Evolutionary conservation across 2,797 vertebrate genomes (phyloP).

Genomic region (Malacoctenus gilli): DNA sequence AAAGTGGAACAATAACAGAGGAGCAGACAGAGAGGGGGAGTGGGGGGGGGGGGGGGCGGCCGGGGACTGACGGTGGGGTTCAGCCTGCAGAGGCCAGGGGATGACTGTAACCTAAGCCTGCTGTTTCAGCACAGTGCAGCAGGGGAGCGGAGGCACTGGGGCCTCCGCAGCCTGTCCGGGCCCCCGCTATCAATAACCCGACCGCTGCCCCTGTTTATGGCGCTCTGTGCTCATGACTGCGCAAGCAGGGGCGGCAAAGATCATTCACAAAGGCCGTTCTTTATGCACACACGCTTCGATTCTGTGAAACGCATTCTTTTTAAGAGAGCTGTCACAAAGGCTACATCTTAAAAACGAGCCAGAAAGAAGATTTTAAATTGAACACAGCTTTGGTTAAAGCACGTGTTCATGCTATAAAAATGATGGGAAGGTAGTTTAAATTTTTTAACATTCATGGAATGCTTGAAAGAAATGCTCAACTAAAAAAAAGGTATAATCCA

Average conservation of each 20-base stretch:
- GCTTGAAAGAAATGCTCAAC: too few species aligned
- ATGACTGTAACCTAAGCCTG: constrained; percentile 87
- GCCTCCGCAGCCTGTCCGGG: constrained; percentile 71
- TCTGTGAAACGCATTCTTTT: too few species aligned
- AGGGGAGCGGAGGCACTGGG: constrained; percentile 82
- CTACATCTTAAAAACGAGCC: too few species aligned
- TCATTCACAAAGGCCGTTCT: too few species aligned
- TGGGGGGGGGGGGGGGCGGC: constrained; percentile 18
- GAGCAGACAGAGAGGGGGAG: constrained; percentile 73
- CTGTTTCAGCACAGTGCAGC: constrained; percentile 87
- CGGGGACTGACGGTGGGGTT: constrained; percentile 33
- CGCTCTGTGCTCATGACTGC: constrained; percentile 31
- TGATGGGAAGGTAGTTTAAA: too few species aligned
- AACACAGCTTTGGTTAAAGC: too few species aligned
- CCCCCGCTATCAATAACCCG: constrained; percentile 77
- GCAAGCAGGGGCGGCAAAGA: constrained; percentile 38
- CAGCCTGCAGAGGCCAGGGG: constrained; percentile 47
- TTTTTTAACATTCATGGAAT: too few species aligned
- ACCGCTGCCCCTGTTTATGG: constrained; percentile 62
- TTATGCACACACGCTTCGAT: too few species aligned
- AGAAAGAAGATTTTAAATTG: too few species aligned
- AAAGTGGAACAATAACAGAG: constrained; percentile 92
- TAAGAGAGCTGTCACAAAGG: too few species aligned
- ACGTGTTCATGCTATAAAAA: too few species aligned
- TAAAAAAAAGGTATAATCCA: too few species aligned